Percentiles rank a stretch among this genome's conserved stretches.
Evolutionary conservation across 2,113 vertebrate species (phyloP).

Genomic region (Microtus oregoni): DNA sequence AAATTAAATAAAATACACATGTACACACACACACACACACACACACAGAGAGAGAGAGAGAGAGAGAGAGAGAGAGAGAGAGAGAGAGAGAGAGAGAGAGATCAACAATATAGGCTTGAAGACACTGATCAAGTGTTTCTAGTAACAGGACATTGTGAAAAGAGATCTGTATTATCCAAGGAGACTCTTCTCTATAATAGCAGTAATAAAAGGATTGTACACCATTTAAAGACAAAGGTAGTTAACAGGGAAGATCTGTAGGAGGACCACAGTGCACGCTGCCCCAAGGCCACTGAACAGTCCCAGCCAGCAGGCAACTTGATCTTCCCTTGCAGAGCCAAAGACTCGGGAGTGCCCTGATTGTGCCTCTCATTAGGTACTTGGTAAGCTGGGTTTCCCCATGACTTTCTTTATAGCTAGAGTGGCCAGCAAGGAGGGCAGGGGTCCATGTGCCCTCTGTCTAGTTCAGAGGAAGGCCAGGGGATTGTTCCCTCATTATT

Average conservation of each 20-base stretch:
- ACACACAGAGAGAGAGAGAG: not conserved
- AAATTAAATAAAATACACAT: not conserved
- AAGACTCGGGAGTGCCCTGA: not conserved
- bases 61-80: too few relatives aligned
- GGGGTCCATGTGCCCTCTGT: not conserved
- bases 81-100: too few relatives aligned
- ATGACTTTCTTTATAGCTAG: not conserved
- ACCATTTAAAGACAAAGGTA: not conserved
- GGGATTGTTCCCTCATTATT: not conserved
- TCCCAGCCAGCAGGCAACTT: not conserved
- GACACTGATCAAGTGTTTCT: not conserved
- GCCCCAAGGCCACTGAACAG: not conserved
- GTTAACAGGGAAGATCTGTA: too few relatives aligned
- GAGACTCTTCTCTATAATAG: not conserved
- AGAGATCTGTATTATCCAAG: not conserved
- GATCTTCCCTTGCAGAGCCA: not conserved
- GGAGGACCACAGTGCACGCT: not conserved
- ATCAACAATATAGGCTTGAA: not conserved
- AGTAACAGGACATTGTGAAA: not conserved
- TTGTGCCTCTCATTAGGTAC: not conserved
- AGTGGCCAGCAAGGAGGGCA: not conserved
- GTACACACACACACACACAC: not conserved
- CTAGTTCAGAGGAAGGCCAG: not conserved
- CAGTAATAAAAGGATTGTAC: not conserved
- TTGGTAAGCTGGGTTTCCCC: not conserved